These are phyloP conservation scores for Amphibalanus amphitrite DNA, from an alignment of 1,140 invertebrate genomes.

Conservation along the genomic window DNA sequence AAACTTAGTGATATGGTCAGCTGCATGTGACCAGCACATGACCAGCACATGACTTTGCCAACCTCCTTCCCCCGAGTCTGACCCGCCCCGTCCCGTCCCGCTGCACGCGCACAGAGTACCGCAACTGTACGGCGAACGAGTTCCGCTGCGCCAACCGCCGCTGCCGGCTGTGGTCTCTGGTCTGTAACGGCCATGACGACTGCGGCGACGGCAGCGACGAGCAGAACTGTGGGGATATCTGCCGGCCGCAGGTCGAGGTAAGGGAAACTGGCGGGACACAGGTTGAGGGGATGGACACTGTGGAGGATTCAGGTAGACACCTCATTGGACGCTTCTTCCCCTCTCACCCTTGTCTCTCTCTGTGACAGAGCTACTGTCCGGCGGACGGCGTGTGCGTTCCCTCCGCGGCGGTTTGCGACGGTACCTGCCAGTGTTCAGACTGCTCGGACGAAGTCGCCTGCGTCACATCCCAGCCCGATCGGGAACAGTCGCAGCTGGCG, in stretches of 20 bases:
- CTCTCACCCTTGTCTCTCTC: too few species aligned
- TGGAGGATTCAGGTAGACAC: too few species aligned
- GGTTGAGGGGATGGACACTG: too few species aligned
- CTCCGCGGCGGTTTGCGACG: background rate
- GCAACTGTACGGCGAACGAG: slow-evolving; percentile 26
- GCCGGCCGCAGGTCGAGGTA: slow-evolving; percentile 9
- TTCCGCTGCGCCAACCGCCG: slow-evolving; percentile 33
- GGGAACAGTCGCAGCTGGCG: too few species aligned
- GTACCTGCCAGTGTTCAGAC: background rate
- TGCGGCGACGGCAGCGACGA: slow-evolving; percentile 34
- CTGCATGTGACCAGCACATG: too few species aligned
- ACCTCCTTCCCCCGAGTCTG: too few species aligned
- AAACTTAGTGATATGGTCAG: too few species aligned
- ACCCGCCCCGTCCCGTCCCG: too few species aligned
- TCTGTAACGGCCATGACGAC: slow-evolving; percentile 31
- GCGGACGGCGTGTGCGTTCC: background rate
- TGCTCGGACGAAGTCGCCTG: background rate
- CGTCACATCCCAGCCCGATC: background rate
- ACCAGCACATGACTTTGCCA: too few species aligned
- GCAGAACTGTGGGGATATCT: slow-evolving; percentile 25
- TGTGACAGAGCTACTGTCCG: background rate
- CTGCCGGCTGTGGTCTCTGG: slow-evolving; percentile 32
- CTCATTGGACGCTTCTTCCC: too few species aligned
- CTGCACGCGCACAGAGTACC: slow-evolving; percentile 18
- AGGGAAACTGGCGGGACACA: too few species aligned